Conservation (phyloP, 2,797 vertebrate genomes). For the Pogonophryne albipinna region DNA sequence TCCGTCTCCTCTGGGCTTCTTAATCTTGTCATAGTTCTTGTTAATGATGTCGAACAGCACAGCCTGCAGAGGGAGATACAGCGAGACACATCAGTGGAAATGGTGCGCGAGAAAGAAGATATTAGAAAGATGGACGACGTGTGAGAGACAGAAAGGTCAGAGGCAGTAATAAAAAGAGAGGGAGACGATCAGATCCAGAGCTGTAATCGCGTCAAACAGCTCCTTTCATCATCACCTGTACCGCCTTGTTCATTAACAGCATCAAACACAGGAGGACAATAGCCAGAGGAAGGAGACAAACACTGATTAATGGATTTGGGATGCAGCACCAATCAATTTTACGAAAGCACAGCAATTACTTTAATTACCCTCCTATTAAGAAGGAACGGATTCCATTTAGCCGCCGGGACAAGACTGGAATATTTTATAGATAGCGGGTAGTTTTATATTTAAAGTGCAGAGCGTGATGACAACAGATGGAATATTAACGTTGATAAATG, state of each 20-base stretch:
- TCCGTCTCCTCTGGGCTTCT: slow-evolving; percentile 91
- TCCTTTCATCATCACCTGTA: slow-evolving; percentile 67
- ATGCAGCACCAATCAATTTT: slow-evolving; percentile 58
- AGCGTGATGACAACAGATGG: slow-evolving; percentile 4
- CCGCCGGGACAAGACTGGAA: slow-evolving; percentile 36
- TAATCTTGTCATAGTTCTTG: slow-evolving; percentile 95
- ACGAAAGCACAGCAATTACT: slow-evolving; percentile 62
- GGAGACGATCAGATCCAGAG: slow-evolving; percentile 23
- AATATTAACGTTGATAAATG: neutral
- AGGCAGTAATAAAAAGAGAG: slow-evolving; percentile 28
- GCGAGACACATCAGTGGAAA: neutral
- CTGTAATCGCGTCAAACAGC: slow-evolving; percentile 30
- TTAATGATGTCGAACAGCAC: slow-evolving; percentile 90
- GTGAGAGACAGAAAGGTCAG: slow-evolving; percentile 12
- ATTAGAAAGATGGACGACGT: slow-evolving; percentile 5
- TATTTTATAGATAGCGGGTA: slow-evolving; percentile 24
- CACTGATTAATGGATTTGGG: slow-evolving; percentile 55
- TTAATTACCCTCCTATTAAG: slow-evolving; percentile 65
- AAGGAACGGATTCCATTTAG: slow-evolving; percentile 47
- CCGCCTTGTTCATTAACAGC: slow-evolving; percentile 48
- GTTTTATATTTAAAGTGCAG: slow-evolving; percentile 22
- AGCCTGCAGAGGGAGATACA: slow-evolving; percentile 79
- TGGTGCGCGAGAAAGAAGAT: neutral
- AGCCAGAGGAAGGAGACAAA: slow-evolving; percentile 40
- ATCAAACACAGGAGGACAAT: slow-evolving; percentile 64